Percentiles rank a stretch among this genome's conserved stretches.
phyloP scores from a whole-genome alignment of 1,140 invertebrate genomes.

The Octopus bimaculoides region DNA sequence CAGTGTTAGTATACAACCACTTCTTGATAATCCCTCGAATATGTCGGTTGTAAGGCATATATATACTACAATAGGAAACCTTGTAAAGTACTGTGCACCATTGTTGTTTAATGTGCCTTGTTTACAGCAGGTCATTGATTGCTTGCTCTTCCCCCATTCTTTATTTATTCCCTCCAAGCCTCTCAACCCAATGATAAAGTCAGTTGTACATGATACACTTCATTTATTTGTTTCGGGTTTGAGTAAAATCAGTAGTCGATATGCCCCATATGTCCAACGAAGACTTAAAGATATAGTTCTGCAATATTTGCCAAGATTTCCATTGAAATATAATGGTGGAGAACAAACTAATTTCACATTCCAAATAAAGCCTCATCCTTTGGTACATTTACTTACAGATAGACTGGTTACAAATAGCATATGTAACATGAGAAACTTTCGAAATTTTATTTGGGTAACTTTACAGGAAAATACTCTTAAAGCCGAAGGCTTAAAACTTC shows the following conservation, averaged over 20 bases:
- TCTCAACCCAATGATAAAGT: neutral
- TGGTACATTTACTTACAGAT: neutral
- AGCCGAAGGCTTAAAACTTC: neutral
- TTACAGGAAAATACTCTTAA: neutral
- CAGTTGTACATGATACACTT: neutral
- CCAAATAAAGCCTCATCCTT: neutral
- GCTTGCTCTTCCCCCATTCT: neutral
- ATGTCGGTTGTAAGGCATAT: neutral
- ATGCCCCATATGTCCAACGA: constrained; percentile 28
- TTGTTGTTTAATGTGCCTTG: neutral
- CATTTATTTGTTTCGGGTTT: constrained; percentile 32
- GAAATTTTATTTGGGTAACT: neutral
- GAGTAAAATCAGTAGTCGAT: constrained; percentile 22
- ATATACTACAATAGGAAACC: neutral
- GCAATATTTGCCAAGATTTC: constrained; percentile 29
- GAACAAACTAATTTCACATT: neutral
- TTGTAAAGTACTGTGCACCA: neutral
- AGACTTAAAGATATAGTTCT: constrained; percentile 24
- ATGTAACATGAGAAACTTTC: neutral
- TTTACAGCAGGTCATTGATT: neutral
- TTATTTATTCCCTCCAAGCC: neutral
- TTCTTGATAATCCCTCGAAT: neutral
- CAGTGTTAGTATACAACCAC: neutral
- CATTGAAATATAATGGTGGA: neutral
- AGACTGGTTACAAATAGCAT: neutral